phyloP scores from a whole-genome alignment of 2,113 vertebrate species.

The Vireo altiloquus region DNA sequence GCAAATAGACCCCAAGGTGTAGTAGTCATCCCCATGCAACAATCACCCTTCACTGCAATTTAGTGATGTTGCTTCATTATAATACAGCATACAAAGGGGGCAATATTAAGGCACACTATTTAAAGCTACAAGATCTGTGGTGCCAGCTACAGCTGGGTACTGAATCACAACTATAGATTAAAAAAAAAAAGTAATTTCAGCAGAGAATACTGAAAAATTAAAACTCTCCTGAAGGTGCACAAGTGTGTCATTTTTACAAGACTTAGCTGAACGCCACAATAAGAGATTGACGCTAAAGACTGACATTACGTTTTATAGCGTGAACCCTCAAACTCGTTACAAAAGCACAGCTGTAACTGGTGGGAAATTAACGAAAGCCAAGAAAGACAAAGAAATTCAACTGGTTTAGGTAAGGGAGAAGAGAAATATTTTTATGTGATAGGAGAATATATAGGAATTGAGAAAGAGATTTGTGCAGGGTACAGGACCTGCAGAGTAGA shows the following conservation, averaged over 20 bases:
- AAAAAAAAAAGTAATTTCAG: slow-evolving; percentile 26
- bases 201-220: slow-evolving; percentile 17
- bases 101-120: slow-evolving; percentile 59
- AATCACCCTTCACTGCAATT: slow-evolving; percentile 79
- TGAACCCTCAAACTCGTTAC: background rate
- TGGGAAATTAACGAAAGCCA: background rate
- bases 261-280: background rate
- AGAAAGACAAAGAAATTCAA: background rate
- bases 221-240: background rate
- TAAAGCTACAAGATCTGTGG: slow-evolving; percentile 51
- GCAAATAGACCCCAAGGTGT: slow-evolving; percentile 78
- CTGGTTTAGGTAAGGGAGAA: background rate
- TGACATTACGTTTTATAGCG: background rate
- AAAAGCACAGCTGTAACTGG: background rate
- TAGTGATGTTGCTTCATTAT: slow-evolving; percentile 80
- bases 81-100: slow-evolving; percentile 65
- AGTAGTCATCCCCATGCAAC: slow-evolving; percentile 74
- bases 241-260: background rate
- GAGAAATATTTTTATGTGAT: background rate
- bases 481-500: background rate
- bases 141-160: slow-evolving; percentile 7
- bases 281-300: background rate
- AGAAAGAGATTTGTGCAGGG: background rate
- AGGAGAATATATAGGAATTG: background rate
- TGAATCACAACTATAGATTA: background rate